Conservation (phyloP, 2,113 vertebrate genomes). For the Alces alces region DNA sequence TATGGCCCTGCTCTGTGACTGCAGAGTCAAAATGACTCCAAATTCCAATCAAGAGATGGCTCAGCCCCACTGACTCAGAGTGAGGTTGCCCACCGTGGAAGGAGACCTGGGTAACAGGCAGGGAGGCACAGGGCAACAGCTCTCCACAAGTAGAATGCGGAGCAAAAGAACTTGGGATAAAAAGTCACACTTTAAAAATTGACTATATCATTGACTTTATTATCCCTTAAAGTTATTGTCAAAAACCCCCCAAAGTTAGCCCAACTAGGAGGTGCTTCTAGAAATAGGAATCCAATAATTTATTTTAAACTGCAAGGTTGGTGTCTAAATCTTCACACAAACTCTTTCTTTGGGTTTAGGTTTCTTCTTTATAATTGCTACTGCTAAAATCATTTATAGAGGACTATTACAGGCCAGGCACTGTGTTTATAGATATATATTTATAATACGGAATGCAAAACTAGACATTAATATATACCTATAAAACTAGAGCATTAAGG, state of each 20-base stretch:
- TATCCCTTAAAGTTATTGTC: background rate
- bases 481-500: background rate
- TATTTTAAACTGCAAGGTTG: background rate
- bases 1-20: background rate
- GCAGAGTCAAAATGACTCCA: background rate
- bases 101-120: background rate
- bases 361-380: conserved; percentile 31
- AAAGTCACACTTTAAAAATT: background rate
- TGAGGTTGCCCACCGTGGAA: background rate
- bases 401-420: background rate
- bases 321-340: conserved; percentile 2
- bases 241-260: background rate
- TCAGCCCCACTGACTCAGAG: background rate
- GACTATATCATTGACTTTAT: background rate
- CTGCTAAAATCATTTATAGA: background rate
- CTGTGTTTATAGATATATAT: background rate
- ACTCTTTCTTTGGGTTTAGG: background rate
- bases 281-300: background rate
- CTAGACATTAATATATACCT: background rate
- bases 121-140: background rate
- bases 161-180: background rate
- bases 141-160: background rate
- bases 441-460: background rate
- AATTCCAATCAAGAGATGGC: background rate
- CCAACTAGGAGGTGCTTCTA: background rate